Evolutionary conservation across 2,113 vertebrate species (phyloP).

Genomic region (Esox niger): DNA sequence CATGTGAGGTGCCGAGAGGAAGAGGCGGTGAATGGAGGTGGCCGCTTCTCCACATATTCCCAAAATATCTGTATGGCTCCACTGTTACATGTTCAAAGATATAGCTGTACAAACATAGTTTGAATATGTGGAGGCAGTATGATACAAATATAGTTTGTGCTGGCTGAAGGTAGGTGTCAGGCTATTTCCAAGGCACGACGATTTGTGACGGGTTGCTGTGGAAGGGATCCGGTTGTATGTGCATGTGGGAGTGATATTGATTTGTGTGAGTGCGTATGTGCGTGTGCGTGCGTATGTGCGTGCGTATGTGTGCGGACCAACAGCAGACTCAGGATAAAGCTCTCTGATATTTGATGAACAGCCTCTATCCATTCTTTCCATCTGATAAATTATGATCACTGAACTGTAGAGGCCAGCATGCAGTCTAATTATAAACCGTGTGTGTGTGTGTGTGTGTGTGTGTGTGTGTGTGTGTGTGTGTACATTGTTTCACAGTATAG

Average conservation of each 20-base stretch:
- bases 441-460: constrained; percentile 14
- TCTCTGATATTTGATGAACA: constrained; percentile 19
- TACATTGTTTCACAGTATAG: too few species aligned
- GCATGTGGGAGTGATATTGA: constrained; percentile 16
- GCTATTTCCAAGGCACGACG: constrained; percentile 8
- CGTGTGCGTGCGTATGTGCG: constrained; percentile 4
- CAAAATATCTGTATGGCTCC: too few species aligned
- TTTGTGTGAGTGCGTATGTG: neutral
- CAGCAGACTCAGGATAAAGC: neutral
- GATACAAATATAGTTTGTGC: neutral
- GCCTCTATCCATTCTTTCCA: constrained; percentile 13
- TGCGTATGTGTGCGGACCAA: constrained; percentile 9
- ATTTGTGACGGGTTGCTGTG: constrained; percentile 2
- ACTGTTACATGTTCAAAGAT: neutral
- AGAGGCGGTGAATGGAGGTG: too few species aligned
- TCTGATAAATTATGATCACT: constrained; percentile 37
- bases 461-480: constrained; percentile 15
- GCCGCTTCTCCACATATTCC: too few species aligned
- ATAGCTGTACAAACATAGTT: neutral
- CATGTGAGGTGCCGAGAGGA: too few species aligned
- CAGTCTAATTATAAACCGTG: constrained; percentile 47
- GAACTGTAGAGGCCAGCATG: constrained; percentile 33
- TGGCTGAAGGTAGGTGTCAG: neutral
- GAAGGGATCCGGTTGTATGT: constrained; percentile 9
- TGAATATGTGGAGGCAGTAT: neutral